Evolutionary conservation across 1,140 invertebrate genomes (phyloP), one percentile per base, ranked within the genome.

Genomic region (Stegodyphus dumicola): DNA sequence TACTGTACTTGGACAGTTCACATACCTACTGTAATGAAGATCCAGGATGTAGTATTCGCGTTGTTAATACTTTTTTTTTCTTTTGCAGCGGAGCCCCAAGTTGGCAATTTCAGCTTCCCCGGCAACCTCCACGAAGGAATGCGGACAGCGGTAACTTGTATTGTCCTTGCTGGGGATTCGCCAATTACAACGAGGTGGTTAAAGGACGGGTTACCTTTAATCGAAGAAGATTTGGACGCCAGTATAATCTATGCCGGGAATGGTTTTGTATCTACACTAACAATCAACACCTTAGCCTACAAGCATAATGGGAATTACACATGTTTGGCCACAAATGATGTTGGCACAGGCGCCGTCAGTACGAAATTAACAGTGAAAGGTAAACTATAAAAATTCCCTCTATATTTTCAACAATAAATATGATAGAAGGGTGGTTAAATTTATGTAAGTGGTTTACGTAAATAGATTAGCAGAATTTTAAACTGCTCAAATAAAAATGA

Each of bases 81-180:
- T 33, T 74, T 64, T 86, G 54, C 91, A 93, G 93, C 92, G 88
- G 92, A 92, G 77, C 93, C 93, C 87, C 92, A 92, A 90, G 93
- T 93, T 88, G 91, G 91, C 90, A 91, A 92, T 86, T 93, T 93
- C 91, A 92, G 90, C 89, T 93, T 93, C 88, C 92, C 92, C 52
- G 89, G 89, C 77, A 91, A 92, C 89, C 91, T 94, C 6, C 93
- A 94, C 86, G 91, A 91, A 87, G 93, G 92, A 90, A 91, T 69
- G 92, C 92, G 85, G 90, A 93, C 88, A 90, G 93, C 90, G 90
- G 92, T 91, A 91, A 92, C 91, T 73, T 89, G 87, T 86, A 87
- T 86, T 48, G 87, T 88, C 6, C 75, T 87, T 18, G 89, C 88
- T 88, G 92, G 91, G 84, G 92, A 92, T 88, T 91, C 91, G 75